Evolutionary conservation across 2,113 vertebrate genomes (phyloP).

Genomic region (Pseudolaguvia tuberculata): DNA sequence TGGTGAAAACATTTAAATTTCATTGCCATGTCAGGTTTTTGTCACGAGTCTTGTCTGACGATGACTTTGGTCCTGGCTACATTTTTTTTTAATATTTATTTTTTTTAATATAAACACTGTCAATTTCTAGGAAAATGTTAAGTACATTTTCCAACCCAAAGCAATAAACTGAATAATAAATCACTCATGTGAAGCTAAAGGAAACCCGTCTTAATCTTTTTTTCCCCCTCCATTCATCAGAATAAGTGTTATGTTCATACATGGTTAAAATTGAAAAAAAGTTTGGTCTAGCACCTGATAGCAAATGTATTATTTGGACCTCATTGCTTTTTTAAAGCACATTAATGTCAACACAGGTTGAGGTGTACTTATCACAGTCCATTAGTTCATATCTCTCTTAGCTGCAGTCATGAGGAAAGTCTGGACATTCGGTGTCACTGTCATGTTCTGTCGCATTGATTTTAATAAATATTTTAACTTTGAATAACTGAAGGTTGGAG

Average conservation of each 20-base stretch:
- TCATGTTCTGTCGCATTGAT: neutral
- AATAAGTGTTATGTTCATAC: too few species aligned
- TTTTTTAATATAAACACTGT: too few species aligned
- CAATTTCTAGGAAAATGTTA: too few species aligned
- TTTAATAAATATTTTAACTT: neutral
- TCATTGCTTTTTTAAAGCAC: slow-evolving; percentile 1
- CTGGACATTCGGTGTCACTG: neutral
- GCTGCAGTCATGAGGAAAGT: neutral
- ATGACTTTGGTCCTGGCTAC: too few species aligned
- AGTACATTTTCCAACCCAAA: too few species aligned
- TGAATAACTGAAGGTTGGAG: neutral
- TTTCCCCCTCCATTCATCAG: too few species aligned
- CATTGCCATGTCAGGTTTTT: neutral
- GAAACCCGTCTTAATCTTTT: neutral
- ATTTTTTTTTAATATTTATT: too few species aligned
- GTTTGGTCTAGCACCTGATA: slow-evolving; percentile 4
- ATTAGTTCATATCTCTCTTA: neutral
- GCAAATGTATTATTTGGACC: slow-evolving; percentile 15
- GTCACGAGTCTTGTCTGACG: neutral
- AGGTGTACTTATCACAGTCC: neutral
- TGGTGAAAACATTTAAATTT: neutral
- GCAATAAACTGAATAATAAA: too few species aligned
- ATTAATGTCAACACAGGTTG: neutral
- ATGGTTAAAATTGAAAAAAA: neutral
- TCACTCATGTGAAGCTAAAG: neutral